These are phyloP conservation scores for Leucophenga montana DNA, from an alignment of 2,888 invertebrate genomes.

Conservation along the genomic window DNA sequence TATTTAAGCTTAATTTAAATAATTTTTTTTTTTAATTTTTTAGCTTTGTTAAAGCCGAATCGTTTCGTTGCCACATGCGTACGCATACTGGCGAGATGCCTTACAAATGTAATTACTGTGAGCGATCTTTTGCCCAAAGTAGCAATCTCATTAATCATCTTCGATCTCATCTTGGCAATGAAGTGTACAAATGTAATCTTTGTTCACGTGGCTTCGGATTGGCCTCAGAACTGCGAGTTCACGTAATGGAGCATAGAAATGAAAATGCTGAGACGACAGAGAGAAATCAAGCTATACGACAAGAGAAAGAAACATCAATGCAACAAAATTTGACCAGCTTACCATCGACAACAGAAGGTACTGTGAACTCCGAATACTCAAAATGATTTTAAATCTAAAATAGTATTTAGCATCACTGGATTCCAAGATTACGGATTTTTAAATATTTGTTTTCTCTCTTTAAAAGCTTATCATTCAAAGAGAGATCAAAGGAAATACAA, in stretches of 20 bases:
- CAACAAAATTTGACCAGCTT: too few species aligned
- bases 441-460: too few species aligned
- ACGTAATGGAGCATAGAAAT: slow-evolving; percentile 42
- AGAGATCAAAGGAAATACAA: too few species aligned
- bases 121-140: slow-evolving; percentile 76
- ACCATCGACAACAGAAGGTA: too few species aligned
- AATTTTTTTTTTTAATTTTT: too few species aligned
- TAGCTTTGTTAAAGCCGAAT: slow-evolving; percentile 75
- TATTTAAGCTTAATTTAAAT: too few species aligned
- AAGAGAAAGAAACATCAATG: background rate
- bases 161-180: slow-evolving; percentile 75
- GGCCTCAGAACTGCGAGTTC: slow-evolving; percentile 42
- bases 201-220: slow-evolving; percentile 52
- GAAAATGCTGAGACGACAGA: slow-evolving; percentile 40
- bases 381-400: background rate
- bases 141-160: slow-evolving; percentile 76
- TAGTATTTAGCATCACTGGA: too few species aligned
- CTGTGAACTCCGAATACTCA: background rate
- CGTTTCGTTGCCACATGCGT: slow-evolving; percentile 75
- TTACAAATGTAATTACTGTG: slow-evolving; percentile 73
- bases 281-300: slow-evolving; percentile 38
- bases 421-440: too few species aligned
- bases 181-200: slow-evolving; percentile 74
- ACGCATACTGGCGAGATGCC: slow-evolving; percentile 75
- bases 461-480: too few species aligned